Evolutionary conservation across 2,888 invertebrate genomes (phyloP), one percentile per base, ranked within the genome.

Genomic region (Lycaena phlaeas): DNA sequence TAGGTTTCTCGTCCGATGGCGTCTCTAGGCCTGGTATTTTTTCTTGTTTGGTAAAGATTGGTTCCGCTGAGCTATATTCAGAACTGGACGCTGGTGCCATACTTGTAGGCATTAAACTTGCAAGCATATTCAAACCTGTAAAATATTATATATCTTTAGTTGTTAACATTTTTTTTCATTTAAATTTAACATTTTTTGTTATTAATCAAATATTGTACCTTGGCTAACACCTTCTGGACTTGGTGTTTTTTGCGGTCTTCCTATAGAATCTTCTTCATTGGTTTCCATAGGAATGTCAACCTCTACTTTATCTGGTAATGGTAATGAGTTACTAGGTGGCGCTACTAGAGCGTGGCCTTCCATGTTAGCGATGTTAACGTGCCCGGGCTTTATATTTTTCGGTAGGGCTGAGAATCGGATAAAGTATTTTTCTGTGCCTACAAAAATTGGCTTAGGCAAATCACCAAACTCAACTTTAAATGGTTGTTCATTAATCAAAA

Each of bases 391-490:
- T 3, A 94, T 85, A 26, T 90, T 89, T 40, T 88, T 86, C 0
- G 95, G 94, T 44, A 95, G 66, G 0, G 91, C 90, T 0, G 93
- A 91, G 67, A 96, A 93, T 26, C 95, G 82, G 15, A 94, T 87
- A 61, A 92, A 95, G 64, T 92, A 92, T 57, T 92, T 93, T 50
- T 89, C 90, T 17, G 88, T 90, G n/a, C 89, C 87, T 1, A 94
- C 79, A 40, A 87, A 85, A 42, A 94, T 88, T 2, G 93, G 92
- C 60, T 92, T 92, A 0, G 95, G 95, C 41, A 94, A 71, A 22
- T 93, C 94, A 14, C 95, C 95, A 64, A 92, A 96, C 58, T 94
- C 92, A 1, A 94, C 90, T 60, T 89, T 88, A 56, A 92, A 91
- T 1, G 92, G 89, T 53, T 90, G 87, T 34, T 92, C 93, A 61